Evolutionary conservation across 53 echinoderm and acorn worm genomes (phyloP), one percentile per base, ranked within the genome.

Genomic region (Stichopus horrens): DNA sequence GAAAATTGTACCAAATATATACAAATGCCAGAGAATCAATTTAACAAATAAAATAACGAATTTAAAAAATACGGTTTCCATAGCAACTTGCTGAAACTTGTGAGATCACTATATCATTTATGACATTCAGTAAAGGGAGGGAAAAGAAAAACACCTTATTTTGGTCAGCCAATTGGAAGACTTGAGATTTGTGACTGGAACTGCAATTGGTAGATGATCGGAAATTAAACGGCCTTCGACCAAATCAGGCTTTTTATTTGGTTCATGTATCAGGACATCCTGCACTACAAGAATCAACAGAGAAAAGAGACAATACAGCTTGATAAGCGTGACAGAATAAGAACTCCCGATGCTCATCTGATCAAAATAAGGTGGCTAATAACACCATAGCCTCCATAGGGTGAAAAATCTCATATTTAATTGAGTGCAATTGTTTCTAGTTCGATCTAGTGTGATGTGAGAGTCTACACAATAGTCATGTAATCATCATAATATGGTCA

Each of bases 111-210:
- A 63, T 63, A 4, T 63, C 63, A 63, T 63, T 7, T 63, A 60
- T 7, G 10, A 63, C 63, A 13, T 63, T 13, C 7, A 8, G 63
- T 13, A 63, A 63, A 16, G 63, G 11, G 37, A 2, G 2, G 37
- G 37, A n/a, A n/a, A 37, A 37, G 2, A 37, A 37, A 37, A 37
- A 2, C 37, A 96, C 96, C 91, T 95, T 88, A 96, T 22, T 88
- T 91, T 93, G 54, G 88, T 95, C 11, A 96, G 89, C 96, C 96
- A 96, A 86, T 96, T 96, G 21, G 60, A 65, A n/a, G 92, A 86
- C 22, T 96, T 94, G 7, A 96, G 89, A 80, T 96, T 96, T 37
- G 94, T 96, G 86, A 96, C 54, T n/a, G 93, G 92, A 75, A 96
- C 22, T 14, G 96, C 79, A 13, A 79, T 7, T 79, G 79, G 79